A percentile compares a stretch with the other conserved stretches of the same genome.
phyloP scores from a whole-genome alignment of 2,888 invertebrate genomes.

The Ormyrus labotus region DNA sequence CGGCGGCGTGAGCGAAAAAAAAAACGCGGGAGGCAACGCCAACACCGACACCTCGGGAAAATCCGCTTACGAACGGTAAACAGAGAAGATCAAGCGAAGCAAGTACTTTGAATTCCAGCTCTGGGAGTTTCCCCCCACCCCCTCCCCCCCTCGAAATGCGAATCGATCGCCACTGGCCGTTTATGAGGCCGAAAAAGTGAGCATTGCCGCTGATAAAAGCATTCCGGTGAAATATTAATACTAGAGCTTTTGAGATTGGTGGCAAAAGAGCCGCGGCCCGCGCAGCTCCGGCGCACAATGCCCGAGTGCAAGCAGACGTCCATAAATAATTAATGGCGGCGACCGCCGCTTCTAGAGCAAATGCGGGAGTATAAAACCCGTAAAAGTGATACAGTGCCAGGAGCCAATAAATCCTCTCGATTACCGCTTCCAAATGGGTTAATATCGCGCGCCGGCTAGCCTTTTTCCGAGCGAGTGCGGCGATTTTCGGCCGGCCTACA shows the following conservation, averaged over 20 bases:
- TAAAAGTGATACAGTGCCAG: constrained; percentile 62
- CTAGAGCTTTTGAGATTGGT: background rate
- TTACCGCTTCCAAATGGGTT: constrained; percentile 62
- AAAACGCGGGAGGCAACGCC: too few species aligned
- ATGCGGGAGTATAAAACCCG: constrained; percentile 27
- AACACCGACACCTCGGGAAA: background rate
- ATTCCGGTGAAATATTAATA: constrained; percentile 45
- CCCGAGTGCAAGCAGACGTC: background rate
- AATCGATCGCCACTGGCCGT: constrained; percentile 27
- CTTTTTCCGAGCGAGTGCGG: constrained; percentile 44
- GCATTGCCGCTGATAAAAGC: constrained; percentile 37
- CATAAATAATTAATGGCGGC: constrained; percentile 60
- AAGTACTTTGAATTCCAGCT: background rate
- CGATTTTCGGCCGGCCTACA: background rate
- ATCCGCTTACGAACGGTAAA: constrained; percentile 3
- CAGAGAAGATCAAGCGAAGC: background rate
- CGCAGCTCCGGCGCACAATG: background rate
- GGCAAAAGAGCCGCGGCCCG: too few species aligned
- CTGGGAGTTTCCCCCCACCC: background rate
- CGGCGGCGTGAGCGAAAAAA: too few species aligned
- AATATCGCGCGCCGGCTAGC: constrained; percentile 58
- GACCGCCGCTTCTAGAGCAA: background rate
- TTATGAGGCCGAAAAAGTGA: constrained; percentile 30
- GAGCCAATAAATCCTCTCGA: constrained; percentile 63
- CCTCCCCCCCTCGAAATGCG: background rate